phyloP scores from a whole-genome alignment of 2,797 vertebrate species.

The Smutsia gigantea region DNA sequence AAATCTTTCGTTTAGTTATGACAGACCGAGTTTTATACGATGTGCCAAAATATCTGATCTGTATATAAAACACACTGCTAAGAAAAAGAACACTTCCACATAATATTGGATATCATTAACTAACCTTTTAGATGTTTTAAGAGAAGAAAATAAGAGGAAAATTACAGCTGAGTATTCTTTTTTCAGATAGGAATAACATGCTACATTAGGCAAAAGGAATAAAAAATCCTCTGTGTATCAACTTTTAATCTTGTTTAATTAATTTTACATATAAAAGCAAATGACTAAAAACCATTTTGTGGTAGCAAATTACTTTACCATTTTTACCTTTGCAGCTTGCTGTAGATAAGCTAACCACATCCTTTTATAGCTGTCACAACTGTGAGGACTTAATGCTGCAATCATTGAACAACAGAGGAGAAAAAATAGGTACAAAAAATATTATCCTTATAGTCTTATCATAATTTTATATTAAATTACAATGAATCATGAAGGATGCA shows the following conservation, averaged over 20 bases:
- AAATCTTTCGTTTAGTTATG: not conserved
- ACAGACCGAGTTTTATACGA: conserved; percentile 30
- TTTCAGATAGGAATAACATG: conserved; percentile 40
- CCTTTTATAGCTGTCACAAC: not conserved
- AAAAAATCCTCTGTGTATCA: conserved; percentile 22
- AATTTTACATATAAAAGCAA: not conserved
- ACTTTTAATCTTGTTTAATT: conserved; percentile 64
- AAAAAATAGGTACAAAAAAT: not conserved
- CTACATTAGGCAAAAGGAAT: conserved; percentile 52
- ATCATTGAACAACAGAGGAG: not conserved
- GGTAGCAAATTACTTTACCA: not conserved
- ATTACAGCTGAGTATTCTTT: conserved; percentile 22
- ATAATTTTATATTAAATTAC: conserved; percentile 17
- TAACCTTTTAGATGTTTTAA: conserved; percentile 50
- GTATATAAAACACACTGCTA: not conserved
- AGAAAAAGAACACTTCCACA: not conserved
- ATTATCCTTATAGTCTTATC: not conserved
- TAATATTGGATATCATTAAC: conserved; percentile 43
- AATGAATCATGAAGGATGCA: not conserved
- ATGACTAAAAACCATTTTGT: not conserved
- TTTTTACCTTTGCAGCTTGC: conserved; percentile 26
- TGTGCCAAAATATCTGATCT: not conserved
- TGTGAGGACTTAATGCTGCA: not conserved
- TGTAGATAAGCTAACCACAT: not conserved
- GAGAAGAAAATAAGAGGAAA: conserved; percentile 28